These are phyloP conservation scores for Schrankia costaestrigalis DNA, from an alignment of 2,888 invertebrate species.

Conservation along the genomic window DNA sequence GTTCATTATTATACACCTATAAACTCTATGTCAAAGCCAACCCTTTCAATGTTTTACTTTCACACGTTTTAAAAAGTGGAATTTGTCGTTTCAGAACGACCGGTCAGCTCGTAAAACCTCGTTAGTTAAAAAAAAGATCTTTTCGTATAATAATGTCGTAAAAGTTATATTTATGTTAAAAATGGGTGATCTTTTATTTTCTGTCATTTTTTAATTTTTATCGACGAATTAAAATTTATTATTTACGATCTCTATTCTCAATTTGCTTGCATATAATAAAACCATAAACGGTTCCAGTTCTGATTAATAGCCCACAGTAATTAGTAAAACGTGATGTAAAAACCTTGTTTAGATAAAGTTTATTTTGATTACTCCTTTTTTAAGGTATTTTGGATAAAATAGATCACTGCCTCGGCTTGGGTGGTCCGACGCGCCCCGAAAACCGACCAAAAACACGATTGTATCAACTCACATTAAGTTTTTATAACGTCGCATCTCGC, in stretches of 20 bases:
- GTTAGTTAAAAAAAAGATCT: slow-evolving; percentile 46
- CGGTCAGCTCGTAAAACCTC: slow-evolving; percentile 64
- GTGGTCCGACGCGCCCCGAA: slow-evolving; percentile 51
- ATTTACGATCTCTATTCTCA: slow-evolving; percentile 28
- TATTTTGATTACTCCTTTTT: slow-evolving; percentile 41
- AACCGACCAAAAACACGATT: slow-evolving; percentile 48
- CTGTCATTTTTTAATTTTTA: slow-evolving; percentile 35
- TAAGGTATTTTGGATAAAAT: slow-evolving; percentile 37
- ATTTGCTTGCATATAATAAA: slow-evolving; percentile 18
- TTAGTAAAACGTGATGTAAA: slow-evolving; percentile 48
- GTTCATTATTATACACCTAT: slow-evolving; percentile 56
- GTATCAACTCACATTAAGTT: slow-evolving; percentile 50
- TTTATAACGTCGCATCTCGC: slow-evolving; percentile 42
- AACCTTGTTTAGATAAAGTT: slow-evolving; percentile 30
- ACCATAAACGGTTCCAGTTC: slow-evolving; percentile 37
- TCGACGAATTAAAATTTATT: slow-evolving; percentile 27
- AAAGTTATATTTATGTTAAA: slow-evolving; percentile 63
- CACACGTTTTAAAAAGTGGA: slow-evolving; percentile 72
- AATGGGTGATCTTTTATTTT: slow-evolving; percentile 26
- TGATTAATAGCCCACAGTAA: slow-evolving; percentile 34
- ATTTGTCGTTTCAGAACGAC: slow-evolving; percentile 61
- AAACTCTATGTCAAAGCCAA: slow-evolving; percentile 45
- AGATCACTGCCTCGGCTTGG: slow-evolving; percentile 47
- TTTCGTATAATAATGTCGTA: slow-evolving; percentile 72
- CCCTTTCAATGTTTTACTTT: slow-evolving; percentile 69